Evolutionary conservation across 2,797 vertebrate species (phyloP).

Genomic region (Aselliscus stoliczkanus): DNA sequence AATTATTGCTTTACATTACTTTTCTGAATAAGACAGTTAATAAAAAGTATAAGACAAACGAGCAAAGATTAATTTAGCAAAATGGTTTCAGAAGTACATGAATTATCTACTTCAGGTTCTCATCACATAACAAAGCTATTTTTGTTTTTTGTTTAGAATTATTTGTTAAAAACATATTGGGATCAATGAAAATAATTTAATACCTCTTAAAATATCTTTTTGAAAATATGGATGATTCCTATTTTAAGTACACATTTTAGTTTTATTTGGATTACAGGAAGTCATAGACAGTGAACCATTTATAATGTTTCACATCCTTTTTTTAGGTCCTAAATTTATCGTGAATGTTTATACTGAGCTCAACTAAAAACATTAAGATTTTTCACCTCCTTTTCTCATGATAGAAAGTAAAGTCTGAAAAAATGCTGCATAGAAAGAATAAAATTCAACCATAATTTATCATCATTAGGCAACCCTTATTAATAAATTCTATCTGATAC

Average conservation of each 20-base stretch:
- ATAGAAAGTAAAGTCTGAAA: conserved; percentile 30
- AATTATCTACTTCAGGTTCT: background rate
- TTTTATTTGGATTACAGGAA: conserved; percentile 6
- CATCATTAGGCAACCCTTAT: background rate
- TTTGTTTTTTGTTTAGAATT: background rate
- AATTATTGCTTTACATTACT: background rate
- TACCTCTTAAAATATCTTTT: background rate
- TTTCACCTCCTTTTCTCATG: background rate
- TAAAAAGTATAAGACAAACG: background rate
- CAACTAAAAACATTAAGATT: background rate
- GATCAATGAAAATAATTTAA: background rate
- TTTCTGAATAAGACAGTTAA: conserved; percentile 29
- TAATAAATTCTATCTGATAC: background rate
- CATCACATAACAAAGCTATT: background rate
- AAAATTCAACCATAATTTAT: conserved; percentile 3
- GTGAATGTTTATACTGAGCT: background rate
- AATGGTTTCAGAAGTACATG: background rate
- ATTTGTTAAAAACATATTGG: background rate
- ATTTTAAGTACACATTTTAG: background rate
- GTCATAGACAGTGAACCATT: background rate
- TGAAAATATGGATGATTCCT: background rate
- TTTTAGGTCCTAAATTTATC: background rate
- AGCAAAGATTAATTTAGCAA: conserved; percentile 32
- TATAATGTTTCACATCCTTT: background rate
- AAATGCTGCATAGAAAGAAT: background rate